These are phyloP conservation scores for Oeneis ivallda DNA, from an alignment of 2,888 invertebrate genomes.

Conservation along the genomic window DNA sequence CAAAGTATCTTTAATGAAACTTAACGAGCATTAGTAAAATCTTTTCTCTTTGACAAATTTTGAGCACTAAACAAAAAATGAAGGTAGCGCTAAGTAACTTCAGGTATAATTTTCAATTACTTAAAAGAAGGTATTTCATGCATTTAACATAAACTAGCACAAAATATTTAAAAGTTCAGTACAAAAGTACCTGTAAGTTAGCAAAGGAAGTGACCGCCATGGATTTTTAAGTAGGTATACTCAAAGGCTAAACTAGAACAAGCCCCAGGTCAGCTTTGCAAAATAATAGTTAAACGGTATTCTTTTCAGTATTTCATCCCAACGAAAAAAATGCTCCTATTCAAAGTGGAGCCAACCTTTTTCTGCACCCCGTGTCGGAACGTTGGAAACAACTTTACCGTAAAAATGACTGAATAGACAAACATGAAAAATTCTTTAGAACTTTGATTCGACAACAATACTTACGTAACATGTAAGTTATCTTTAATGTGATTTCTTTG, in stretches of 20 bases:
- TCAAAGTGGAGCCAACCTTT: slow-evolving; percentile 43
- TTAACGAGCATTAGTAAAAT: background rate
- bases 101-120: background rate
- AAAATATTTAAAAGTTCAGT: slow-evolving; percentile 3
- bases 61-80: background rate
- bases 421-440: slow-evolving; percentile 21
- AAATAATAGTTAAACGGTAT: slow-evolving; percentile 47
- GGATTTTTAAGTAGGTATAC: slow-evolving; percentile 38
- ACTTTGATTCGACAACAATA: slow-evolving; percentile 21
- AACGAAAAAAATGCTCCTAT: slow-evolving; percentile 48
- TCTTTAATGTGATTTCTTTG: slow-evolving; percentile 1
- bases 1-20: background rate
- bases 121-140: background rate
- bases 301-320: slow-evolving; percentile 46
- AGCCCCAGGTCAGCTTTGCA: slow-evolving; percentile 46
- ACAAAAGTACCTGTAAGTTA: slow-evolving; percentile 12
- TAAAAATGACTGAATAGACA: slow-evolving; percentile 27
- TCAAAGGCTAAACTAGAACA: slow-evolving; percentile 43
- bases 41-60: background rate
- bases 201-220: slow-evolving; percentile 22
- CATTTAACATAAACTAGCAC: background rate
- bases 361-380: slow-evolving; percentile 30
- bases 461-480: background rate
- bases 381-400: slow-evolving; percentile 19
- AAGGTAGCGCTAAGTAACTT: background rate